phyloP scores from a whole-genome alignment of 2,797 vertebrate genomes.

The Arnoldichthys spilopterus region DNA sequence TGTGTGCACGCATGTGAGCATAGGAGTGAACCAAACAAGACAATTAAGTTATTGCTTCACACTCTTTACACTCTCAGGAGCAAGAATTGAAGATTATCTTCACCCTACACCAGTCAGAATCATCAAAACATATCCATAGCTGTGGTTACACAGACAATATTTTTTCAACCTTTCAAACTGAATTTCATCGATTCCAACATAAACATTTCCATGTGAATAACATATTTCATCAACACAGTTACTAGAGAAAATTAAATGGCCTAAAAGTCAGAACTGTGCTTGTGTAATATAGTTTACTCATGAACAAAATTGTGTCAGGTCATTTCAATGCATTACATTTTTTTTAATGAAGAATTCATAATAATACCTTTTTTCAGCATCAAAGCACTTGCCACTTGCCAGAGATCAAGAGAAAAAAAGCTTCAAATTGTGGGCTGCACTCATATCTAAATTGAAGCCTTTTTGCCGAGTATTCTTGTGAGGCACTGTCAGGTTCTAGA shows the following conservation, averaged over 20 bases:
- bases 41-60: too few species aligned
- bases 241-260: neutral
- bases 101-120: too few species aligned
- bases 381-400: neutral
- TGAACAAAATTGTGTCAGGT: neutral
- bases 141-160: too few species aligned
- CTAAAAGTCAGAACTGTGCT: neutral
- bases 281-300: neutral
- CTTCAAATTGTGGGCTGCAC: neutral
- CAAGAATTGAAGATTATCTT: too few species aligned
- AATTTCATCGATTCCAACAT: neutral
- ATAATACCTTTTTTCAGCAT: slow-evolving; percentile 1
- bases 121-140: too few species aligned
- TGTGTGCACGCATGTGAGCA: too few species aligned
- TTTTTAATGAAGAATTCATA: neutral
- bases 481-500: neutral
- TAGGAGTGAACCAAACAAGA: too few species aligned
- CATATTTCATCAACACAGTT: too few species aligned
- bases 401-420: neutral
- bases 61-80: too few species aligned
- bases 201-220: neutral
- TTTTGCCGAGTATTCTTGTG: neutral
- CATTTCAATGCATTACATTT: neutral
- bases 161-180: too few species aligned
- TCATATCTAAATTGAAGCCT: neutral